Base-by-base conservation (phyloP, 2,797 vertebrate species). In the Enteromius treurensis region DNA sequence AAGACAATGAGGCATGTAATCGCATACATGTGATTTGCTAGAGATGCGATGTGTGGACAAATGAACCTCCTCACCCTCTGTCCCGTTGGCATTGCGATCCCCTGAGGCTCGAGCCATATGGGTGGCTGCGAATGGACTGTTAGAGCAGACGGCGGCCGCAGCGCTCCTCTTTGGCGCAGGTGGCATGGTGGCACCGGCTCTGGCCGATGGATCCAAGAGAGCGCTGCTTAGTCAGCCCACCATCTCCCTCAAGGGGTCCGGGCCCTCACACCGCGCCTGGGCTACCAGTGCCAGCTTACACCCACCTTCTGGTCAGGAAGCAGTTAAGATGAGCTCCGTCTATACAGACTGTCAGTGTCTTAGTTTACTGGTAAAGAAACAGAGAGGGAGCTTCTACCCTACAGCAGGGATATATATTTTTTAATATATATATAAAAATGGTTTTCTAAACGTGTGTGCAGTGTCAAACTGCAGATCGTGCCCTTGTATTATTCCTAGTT, bases 201-300 rank as follows among this genome's bases (percentile, higher is more conserved):
- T 71, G 82, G 82, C 69, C 47, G 34, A 77, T 84, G 75, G 37
- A 77, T 84, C 87, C 85, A 87, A 88, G 68, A 80, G 45, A 86
- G 68, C 49, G 67, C 70, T 85, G 89, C 90, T 92, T 92, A 91
- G 89, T 91, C 90, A 92, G 91, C 89, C 88, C 87, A 87, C 89
- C 85, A 88, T 91, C 86, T 91, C 85, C 80, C 83, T 82, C 75
- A 84, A 81, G 87, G 84, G 86, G 89, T 85, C 86, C 84, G 85
- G 86, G 82, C 68, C 89, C 83, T 87, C 89, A 90, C 77, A 82
- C 86, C 81, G 83, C 23, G 88, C 77, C 76, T 82, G 88, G 88
- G 88, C 86, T 85, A 64, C 60, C 75, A 82, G 23, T 79, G 79
- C 87, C 88, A 86, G 68, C 74, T 26, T 80, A 88, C 86, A 74